Conservation (phyloP, 2,888 invertebrate species). For the Acleris emargana region DNA sequence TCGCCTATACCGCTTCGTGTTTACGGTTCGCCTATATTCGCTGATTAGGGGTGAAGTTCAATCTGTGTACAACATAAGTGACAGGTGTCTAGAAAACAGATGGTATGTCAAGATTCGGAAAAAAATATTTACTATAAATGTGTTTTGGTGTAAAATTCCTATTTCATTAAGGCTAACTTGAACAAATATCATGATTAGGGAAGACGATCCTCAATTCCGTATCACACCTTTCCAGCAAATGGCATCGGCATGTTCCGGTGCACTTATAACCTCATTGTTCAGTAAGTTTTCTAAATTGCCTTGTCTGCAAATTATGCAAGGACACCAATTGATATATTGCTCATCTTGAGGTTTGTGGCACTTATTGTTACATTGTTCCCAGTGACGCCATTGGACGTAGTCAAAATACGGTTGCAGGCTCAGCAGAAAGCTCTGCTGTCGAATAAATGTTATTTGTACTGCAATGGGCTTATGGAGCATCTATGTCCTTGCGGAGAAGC, state of each 20-base stretch:
- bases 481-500: slow-evolving; percentile 91
- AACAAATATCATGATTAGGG: slow-evolving; percentile 65
- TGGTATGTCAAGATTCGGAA: slow-evolving; percentile 4
- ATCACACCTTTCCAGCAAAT: slow-evolving; percentile 93
- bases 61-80: slow-evolving; percentile 4
- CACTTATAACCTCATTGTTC: slow-evolving; percentile 93
- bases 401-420: slow-evolving; percentile 98
- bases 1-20: no score
- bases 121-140: slow-evolving; percentile 10
- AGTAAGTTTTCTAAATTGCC: slow-evolving; percentile 82
- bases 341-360: neutral
- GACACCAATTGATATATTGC: neutral
- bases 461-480: slow-evolving; percentile 99
- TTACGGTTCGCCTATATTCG: no score
- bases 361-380: slow-evolving; percentile 51
- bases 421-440: slow-evolving; percentile 93
- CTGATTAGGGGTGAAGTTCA: no score
- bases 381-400: slow-evolving; percentile 99
- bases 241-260: slow-evolving; percentile 93
- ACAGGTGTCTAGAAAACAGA: slow-evolving; percentile 5
- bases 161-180: neutral
- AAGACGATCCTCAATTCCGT: slow-evolving; percentile 90
- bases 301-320: neutral
- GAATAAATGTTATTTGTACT: slow-evolving; percentile 96
- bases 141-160: slow-evolving; percentile 7